Percentiles rank a stretch among this genome's conserved stretches.
Evolutionary conservation across 2,797 vertebrate genomes (phyloP).

Genomic region (Enteromius afrohamiltoni): DNA sequence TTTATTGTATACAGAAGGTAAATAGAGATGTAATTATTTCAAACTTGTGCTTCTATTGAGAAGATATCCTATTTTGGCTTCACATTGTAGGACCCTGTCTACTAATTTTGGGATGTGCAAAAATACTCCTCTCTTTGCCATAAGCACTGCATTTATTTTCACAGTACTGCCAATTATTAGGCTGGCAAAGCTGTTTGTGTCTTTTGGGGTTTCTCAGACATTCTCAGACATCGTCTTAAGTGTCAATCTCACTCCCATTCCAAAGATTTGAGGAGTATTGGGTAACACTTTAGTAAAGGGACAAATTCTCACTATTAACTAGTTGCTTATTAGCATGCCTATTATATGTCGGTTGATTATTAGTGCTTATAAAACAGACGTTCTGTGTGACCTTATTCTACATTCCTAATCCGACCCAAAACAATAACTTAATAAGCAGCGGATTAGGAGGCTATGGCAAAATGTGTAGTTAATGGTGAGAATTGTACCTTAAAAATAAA

Average conservation of each 20-base stretch:
- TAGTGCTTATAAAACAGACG: background rate
- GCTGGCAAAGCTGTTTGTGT: background rate
- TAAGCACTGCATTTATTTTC: constrained; percentile 1
- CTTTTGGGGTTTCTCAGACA: background rate
- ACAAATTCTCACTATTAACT: background rate
- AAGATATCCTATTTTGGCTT: constrained; percentile 4
- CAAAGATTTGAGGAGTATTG: background rate
- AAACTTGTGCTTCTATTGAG: constrained; percentile 27
- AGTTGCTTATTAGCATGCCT: background rate
- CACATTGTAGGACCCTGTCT: constrained; percentile 27
- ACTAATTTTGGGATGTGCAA: constrained; percentile 19
- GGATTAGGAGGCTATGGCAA: background rate
- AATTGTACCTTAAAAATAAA: background rate
- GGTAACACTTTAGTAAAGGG: background rate
- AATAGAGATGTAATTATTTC: background rate
- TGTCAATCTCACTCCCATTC: background rate
- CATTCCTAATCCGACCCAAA: background rate
- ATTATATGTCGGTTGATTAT: background rate
- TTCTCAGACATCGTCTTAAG: background rate
- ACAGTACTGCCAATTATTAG: background rate
- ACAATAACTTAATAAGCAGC: background rate
- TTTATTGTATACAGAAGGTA: background rate
- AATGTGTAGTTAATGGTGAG: background rate
- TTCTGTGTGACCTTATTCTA: background rate
- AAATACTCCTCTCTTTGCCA: background rate